These are phyloP conservation scores for Hydrotaea cyrtoneurina DNA, from an alignment of 2,888 invertebrate species.

Conservation along the genomic window DNA sequence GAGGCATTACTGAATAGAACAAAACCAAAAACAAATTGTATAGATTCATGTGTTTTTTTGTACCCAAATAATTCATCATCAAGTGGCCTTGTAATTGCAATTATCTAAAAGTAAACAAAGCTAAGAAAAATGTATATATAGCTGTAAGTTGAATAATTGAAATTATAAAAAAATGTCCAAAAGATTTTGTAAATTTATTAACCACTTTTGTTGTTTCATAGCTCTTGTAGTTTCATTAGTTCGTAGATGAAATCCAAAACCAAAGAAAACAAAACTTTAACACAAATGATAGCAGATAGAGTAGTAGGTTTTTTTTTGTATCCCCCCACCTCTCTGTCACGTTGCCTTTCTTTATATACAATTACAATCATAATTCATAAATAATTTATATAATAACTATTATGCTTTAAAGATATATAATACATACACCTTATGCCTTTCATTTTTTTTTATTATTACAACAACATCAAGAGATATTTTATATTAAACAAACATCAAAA, in stretches of 20 bases:
- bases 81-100: conserved; percentile 59
- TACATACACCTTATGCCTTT: not conserved
- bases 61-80: conserved; percentile 13
- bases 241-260: conserved; percentile 63
- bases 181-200: not conserved
- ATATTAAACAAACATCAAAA: no score
- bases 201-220: not conserved
- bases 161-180: not conserved
- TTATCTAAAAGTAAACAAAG: not conserved
- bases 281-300: conserved; percentile 56
- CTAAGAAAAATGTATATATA: not conserved
- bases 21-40: not conserved
- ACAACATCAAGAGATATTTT: conserved; percentile 17
- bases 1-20: not conserved
- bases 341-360: not conserved
- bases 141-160: not conserved
- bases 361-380: conserved; percentile 5
- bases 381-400: not conserved
- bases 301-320: conserved; percentile 27
- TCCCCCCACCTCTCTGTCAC: not conserved
- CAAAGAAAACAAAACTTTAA: conserved; percentile 63
- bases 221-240: conserved; percentile 42
- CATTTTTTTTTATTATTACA: conserved; percentile 8
- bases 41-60: not conserved
- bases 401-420: conserved; percentile 44